Conservation (phyloP, 2,113 vertebrate species). For the Brachirus orientalis region DNA sequence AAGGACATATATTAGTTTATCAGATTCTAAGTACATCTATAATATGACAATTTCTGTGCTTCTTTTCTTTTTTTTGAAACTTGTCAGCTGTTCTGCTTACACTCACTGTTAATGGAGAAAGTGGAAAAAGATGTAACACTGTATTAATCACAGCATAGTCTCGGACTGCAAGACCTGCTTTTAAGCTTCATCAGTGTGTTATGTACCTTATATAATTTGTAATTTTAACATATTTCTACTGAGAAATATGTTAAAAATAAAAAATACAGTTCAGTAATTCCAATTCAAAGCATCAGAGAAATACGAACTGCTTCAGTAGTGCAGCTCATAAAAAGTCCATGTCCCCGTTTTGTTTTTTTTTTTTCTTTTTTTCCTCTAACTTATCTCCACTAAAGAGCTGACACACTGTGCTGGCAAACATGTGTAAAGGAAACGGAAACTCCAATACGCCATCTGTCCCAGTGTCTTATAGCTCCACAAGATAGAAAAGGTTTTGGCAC, state of each 20-base stretch:
- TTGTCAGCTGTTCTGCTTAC: slow-evolving; percentile 44
- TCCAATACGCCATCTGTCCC: slow-evolving; percentile 13
- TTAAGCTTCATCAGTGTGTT: too few relatives aligned
- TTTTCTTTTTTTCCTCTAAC: neutral
- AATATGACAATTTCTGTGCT: slow-evolving; percentile 47
- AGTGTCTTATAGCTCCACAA: neutral
- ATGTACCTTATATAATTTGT: too few relatives aligned
- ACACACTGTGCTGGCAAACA: slow-evolving; percentile 34
- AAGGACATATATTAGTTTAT: slow-evolving; percentile 53
- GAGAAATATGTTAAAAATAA: too few relatives aligned
- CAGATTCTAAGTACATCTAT: slow-evolving; percentile 39
- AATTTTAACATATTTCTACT: too few relatives aligned
- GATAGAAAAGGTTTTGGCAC: neutral
- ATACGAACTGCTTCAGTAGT: neutral
- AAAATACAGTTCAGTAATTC: neutral
- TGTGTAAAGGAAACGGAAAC: slow-evolving; percentile 36
- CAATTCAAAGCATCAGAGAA: slow-evolving; percentile 13
- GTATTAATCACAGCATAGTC: neutral
- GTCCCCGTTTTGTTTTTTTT: neutral
- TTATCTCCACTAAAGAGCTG: slow-evolving; percentile 10
- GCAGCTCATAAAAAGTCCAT: slow-evolving; percentile 3
- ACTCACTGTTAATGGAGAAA: slow-evolving; percentile 28
- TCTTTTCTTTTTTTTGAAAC: slow-evolving; percentile 57
- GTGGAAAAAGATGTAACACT: neutral
- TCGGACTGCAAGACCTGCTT: too few relatives aligned